These are phyloP conservation scores for Azorinus chamasolen DNA, from an alignment of 2,888 invertebrate species.

Conservation along the genomic window DNA sequence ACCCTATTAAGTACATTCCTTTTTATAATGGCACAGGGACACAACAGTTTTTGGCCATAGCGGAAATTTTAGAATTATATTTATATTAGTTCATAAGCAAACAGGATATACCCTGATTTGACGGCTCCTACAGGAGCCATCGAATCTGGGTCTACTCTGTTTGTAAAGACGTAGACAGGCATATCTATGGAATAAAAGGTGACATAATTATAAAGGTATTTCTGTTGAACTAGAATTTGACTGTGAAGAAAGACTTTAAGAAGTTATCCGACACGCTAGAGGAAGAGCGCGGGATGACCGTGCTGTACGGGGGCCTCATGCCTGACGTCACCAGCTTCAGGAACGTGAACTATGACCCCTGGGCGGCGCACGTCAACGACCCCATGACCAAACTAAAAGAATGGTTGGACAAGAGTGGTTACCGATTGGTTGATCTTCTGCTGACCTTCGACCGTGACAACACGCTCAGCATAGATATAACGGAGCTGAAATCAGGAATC, in stretches of 20 bases:
- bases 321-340: constrained; percentile 54
- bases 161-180: too few species aligned
- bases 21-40: too few species aligned
- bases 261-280: constrained; percentile 69
- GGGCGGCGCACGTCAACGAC: constrained; percentile 63
- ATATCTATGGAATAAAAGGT: too few species aligned
- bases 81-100: too few species aligned
- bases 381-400: constrained; percentile 80
- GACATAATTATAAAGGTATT: too few species aligned
- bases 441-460: constrained; percentile 77
- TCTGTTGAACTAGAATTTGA: constrained; percentile 72
- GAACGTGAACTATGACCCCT: constrained; percentile 46
- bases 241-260: constrained; percentile 76
- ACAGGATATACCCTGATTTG: too few species aligned
- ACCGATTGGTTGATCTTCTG: constrained; percentile 77
- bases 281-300: constrained; percentile 63
- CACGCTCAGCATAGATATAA: constrained; percentile 68
- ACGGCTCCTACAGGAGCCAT: too few species aligned
- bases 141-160: too few species aligned
- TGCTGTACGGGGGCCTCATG: constrained; percentile 78
- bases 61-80: too few species aligned
- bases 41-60: too few species aligned
- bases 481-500: constrained; percentile 75
- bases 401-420: constrained; percentile 71
- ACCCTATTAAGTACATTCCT: too few species aligned